These are phyloP conservation scores for Polyodon spathula DNA, from an alignment of 2,113 vertebrate species.

Conservation along the genomic window DNA sequence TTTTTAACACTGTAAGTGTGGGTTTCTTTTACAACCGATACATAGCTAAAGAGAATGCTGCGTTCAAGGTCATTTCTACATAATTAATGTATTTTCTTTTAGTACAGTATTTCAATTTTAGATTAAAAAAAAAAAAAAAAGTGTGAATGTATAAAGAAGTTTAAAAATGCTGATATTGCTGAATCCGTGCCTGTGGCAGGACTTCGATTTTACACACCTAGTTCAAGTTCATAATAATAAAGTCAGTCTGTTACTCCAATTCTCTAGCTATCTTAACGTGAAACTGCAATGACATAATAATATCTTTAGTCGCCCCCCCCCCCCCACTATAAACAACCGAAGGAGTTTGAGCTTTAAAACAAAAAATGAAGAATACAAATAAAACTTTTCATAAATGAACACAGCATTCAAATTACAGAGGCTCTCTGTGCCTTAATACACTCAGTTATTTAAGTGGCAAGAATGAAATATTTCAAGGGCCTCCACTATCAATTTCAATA, in stretches of 20 bases:
- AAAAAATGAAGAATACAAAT: slow-evolving; percentile 27
- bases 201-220: slow-evolving; percentile 24
- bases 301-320: neutral
- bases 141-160: slow-evolving; percentile 40
- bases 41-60: too few relatives aligned
- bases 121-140: slow-evolving; percentile 37
- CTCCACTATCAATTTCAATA: slow-evolving; percentile 80
- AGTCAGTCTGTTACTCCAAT: neutral
- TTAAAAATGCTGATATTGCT: slow-evolving; percentile 49
- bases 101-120: too few relatives aligned
- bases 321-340: slow-evolving; percentile 4
- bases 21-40: too few relatives aligned
- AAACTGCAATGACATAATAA: neutral
- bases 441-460: slow-evolving; percentile 58
- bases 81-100: too few relatives aligned
- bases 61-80: too few relatives aligned
- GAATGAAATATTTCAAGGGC: slow-evolving; percentile 69
- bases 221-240: slow-evolving; percentile 3
- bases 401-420: slow-evolving; percentile 57
- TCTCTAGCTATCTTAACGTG: neutral
- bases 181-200: slow-evolving; percentile 43
- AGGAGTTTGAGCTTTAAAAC: slow-evolving; percentile 32
- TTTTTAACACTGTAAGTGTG: too few relatives aligned
- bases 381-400: slow-evolving; percentile 40
- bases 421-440: slow-evolving; percentile 34